Evolutionary conservation across 1,140 invertebrate genomes (phyloP).

Genomic region (Dendroctonus ponderosae): DNA sequence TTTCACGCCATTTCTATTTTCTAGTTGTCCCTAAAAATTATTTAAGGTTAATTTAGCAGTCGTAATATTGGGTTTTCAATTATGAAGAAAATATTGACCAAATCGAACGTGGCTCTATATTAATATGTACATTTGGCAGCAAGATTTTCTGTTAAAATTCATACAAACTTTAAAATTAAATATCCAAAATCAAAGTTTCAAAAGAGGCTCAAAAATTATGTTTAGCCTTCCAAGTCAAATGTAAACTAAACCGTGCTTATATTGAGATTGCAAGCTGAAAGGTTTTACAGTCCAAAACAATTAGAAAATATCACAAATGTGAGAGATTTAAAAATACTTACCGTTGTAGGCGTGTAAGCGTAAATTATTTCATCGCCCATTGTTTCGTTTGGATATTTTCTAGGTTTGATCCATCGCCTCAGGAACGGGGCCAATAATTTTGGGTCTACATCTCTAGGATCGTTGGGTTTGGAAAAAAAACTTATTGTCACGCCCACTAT

Average conservation of each 20-base stretch:
- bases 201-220: no score
- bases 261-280: no score
- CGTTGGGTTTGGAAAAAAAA: conserved; percentile 53
- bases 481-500: conserved; percentile 59
- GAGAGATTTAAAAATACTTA: conserved; percentile 7
- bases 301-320: neutral
- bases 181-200: no score
- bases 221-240: no score
- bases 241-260: no score
- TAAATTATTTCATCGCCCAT: conserved; percentile 36
- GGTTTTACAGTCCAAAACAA: neutral
- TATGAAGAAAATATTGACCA: no score
- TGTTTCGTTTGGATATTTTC: conserved; percentile 38
- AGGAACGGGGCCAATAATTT: conserved; percentile 65
- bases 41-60: no score
- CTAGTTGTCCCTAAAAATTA: conserved; percentile 18
- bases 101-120: no score
- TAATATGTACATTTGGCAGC: no score
- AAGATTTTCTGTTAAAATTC: no score
- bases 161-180: no score
- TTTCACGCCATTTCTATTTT: neutral
- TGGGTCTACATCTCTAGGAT: conserved; percentile 58
- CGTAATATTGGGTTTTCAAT: no score
- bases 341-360: conserved; percentile 29
- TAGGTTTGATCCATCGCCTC: conserved; percentile 57